These are phyloP conservation scores for Calameuta idolon DNA, from an alignment of 2,888 invertebrate genomes.

Conservation along the genomic window DNA sequence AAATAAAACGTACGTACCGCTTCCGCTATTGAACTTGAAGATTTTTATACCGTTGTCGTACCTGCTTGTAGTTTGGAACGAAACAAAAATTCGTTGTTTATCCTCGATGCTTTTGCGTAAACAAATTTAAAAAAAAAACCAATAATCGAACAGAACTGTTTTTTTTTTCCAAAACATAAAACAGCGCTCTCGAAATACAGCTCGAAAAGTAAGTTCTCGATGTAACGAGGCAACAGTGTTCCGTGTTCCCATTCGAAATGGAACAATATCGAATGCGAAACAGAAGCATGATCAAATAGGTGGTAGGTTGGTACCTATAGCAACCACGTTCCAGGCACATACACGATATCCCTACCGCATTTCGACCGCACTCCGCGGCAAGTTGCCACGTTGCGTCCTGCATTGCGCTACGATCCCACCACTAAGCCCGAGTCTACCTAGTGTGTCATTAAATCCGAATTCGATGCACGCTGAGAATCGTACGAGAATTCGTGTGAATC, in stretches of 20 bases:
- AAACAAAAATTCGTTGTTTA: neutral
- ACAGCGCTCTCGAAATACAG: neutral
- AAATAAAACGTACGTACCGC: neutral
- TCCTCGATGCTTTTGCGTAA: neutral
- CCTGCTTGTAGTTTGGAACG: neutral
- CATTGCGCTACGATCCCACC: neutral
- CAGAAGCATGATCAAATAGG: neutral
- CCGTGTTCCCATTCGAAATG: neutral
- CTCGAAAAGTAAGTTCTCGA: neutral
- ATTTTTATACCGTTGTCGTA: neutral
- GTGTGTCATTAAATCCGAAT: neutral
- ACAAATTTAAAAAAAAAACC: neutral
- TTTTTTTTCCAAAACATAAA: neutral
- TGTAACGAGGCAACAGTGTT: neutral
- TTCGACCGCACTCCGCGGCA: neutral
- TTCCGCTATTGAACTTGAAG: neutral
- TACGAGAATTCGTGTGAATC: neutral
- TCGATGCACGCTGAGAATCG: neutral
- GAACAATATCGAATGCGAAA: neutral
- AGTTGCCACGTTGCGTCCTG: neutral
- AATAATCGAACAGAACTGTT: neutral
- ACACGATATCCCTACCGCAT: neutral
- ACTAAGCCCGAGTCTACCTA: neutral
- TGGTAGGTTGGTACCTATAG: neutral
- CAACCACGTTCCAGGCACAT: neutral